These are phyloP conservation scores for Hoplostethus mediterraneus DNA, from an alignment of 2,797 vertebrate genomes.

Conservation along the genomic window DNA sequence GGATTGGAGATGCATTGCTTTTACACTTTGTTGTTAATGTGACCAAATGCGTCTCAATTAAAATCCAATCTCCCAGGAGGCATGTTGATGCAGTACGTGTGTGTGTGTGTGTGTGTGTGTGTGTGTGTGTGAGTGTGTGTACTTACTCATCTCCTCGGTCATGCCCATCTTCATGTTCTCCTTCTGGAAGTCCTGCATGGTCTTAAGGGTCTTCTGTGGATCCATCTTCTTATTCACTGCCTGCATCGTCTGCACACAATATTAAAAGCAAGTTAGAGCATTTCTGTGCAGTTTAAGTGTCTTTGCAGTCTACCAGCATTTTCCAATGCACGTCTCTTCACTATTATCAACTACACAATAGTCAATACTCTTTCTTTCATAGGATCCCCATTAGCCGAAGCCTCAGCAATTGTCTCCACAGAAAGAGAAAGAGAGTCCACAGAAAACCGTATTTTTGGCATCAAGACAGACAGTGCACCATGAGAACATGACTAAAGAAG, in stretches of 20 bases:
- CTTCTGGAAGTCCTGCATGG: slow-evolving; percentile 99
- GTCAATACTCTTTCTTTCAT: too few relatives aligned
- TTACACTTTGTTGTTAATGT: neutral
- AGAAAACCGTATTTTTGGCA: too few relatives aligned
- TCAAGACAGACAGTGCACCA: too few relatives aligned
- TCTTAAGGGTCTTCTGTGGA: slow-evolving; percentile 96
- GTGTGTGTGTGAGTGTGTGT: neutral
- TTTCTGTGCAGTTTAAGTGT: neutral
- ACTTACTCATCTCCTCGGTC: slow-evolving; percentile 98
- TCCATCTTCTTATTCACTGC: slow-evolving; percentile 99
- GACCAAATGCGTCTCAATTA: neutral
- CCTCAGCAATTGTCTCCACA: too few relatives aligned
- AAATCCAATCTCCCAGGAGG: too few relatives aligned
- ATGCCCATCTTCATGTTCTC: slow-evolving; percentile 99
- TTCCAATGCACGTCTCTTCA: neutral
- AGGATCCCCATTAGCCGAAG: too few relatives aligned
- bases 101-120: slow-evolving; percentile 2
- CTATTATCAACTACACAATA: too few relatives aligned
- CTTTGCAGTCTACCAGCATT: neutral
- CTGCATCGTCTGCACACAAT: slow-evolving; percentile 91
- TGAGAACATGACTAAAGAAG: too few relatives aligned
- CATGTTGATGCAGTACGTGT: neutral
- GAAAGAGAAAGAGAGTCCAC: too few relatives aligned
- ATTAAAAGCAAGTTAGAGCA: slow-evolving; percentile 11
- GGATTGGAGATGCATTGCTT: too few relatives aligned